phyloP scores from a whole-genome alignment of 2,797 vertebrate species.

The Natrix natrix region DNA sequence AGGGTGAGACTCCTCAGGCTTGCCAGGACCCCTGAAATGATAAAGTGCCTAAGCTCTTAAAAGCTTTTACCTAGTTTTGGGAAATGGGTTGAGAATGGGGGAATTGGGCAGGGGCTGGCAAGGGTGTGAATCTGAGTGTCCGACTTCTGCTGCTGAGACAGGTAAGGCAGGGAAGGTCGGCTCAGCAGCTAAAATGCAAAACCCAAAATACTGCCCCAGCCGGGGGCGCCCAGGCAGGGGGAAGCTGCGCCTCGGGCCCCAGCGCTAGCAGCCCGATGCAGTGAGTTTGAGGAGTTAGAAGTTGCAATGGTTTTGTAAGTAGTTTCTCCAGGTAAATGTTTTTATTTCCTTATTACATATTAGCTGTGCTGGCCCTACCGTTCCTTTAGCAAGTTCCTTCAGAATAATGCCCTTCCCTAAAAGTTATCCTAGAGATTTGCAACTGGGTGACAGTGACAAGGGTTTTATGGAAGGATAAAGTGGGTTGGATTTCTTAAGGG shows the following conservation, averaged over 20 bases:
- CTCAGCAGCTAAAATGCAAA: slow-evolving; percentile 51
- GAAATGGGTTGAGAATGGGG: slow-evolving; percentile 4
- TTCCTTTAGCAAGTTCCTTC: slow-evolving; percentile 33
- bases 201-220: slow-evolving; percentile 38
- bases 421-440: slow-evolving; percentile 10
- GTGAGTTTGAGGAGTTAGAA: slow-evolving; percentile 60
- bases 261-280: slow-evolving; percentile 58
- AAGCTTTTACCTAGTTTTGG: slow-evolving; percentile 1
- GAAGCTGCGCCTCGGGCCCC: slow-evolving; percentile 52
- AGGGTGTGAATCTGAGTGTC: slow-evolving; percentile 14
- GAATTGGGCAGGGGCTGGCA: slow-evolving; percentile 11
- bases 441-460: background rate
- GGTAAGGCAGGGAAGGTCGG: slow-evolving; percentile 53
- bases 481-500: slow-evolving; percentile 52
- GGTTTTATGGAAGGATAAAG: slow-evolving; percentile 9
- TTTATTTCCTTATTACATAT: slow-evolving; percentile 59
- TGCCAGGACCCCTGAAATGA: background rate
- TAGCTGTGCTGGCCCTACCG: slow-evolving; percentile 47
- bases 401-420: slow-evolving; percentile 17
- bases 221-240: slow-evolving; percentile 48
- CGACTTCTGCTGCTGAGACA: slow-evolving; percentile 50
- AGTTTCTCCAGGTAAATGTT: slow-evolving; percentile 62
- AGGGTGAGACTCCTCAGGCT: background rate
- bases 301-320: slow-evolving; percentile 65
- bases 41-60: background rate